A percentile compares a stretch with the other conserved stretches of the same genome.
These are phyloP conservation scores for Lerema accius DNA, from an alignment of 1,140 invertebrate species.

Conservation along the genomic window DNA sequence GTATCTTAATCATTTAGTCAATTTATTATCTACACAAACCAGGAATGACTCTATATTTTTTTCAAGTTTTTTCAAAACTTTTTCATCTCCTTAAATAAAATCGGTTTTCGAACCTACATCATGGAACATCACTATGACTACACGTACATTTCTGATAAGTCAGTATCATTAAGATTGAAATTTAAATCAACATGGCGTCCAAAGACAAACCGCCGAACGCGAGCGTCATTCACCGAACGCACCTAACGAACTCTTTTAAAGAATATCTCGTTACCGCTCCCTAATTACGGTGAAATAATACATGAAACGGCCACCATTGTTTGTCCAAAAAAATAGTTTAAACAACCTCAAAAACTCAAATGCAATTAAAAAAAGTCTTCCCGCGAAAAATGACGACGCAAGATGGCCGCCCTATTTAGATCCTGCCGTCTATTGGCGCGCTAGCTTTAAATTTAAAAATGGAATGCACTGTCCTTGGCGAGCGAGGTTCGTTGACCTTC, in stretches of 20 bases:
- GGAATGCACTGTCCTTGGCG: conserved; percentile 81
- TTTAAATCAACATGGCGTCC: conserved; percentile 18
- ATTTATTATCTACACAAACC: too few species aligned
- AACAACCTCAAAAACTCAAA: conserved; percentile 57
- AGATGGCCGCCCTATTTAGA: conserved; percentile 70
- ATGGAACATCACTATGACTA: conserved; percentile 8
- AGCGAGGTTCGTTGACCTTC: conserved; percentile 75
- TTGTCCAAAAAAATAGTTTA: conserved; percentile 51
- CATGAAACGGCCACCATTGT: conserved; percentile 56
- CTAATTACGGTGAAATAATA: conserved; percentile 64
- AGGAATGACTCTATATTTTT: too few species aligned
- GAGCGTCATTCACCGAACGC: conserved; percentile 26
- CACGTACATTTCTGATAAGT: neutral
- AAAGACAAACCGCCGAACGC: conserved; percentile 26
- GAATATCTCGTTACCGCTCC: conserved; percentile 49
- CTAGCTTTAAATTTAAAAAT: conserved; percentile 79
- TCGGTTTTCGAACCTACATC: too few species aligned
- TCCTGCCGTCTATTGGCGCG: conserved; percentile 70
- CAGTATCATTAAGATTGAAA: conserved; percentile 18
- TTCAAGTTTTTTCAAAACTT: too few species aligned
- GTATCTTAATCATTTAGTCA: too few species aligned
- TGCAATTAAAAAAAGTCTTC: conserved; percentile 59
- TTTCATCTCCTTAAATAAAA: too few species aligned
- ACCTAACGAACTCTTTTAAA: conserved; percentile 29
- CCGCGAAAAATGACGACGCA: conserved; percentile 60